A percentile compares a stretch with the other conserved stretches of the same genome.
phyloP scores from a whole-genome alignment of 2,113 vertebrate genomes.

The Chlamydotis undulata region DNA sequence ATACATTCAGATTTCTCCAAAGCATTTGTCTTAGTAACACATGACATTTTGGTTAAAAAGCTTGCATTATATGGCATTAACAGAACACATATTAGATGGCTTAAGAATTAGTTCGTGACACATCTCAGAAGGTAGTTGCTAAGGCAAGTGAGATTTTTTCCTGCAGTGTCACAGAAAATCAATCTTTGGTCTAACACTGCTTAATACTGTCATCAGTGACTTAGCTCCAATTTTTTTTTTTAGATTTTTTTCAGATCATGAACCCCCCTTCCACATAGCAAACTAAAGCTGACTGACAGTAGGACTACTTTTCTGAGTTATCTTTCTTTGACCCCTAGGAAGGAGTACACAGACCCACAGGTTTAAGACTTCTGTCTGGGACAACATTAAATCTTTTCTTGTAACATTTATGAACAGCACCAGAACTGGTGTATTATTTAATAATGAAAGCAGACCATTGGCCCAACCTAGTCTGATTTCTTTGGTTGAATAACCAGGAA shows the following conservation, averaged over 20 bases:
- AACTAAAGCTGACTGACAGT: background rate
- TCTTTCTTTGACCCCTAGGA: background rate
- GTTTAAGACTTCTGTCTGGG: background rate
- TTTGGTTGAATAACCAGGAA: conserved; percentile 3
- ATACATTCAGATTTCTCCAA: background rate
- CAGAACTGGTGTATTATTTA: background rate
- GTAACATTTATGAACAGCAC: background rate
- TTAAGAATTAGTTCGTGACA: background rate
- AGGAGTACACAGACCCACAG: background rate
- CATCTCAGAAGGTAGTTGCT: background rate
- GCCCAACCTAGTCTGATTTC: background rate
- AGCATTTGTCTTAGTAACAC: background rate
- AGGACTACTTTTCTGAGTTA: background rate
- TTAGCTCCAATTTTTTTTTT: background rate
- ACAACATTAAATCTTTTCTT: background rate
- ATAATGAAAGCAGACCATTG: background rate
- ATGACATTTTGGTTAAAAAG: background rate
- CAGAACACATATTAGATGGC: background rate
- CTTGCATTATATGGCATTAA: background rate
- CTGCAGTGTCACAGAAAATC: background rate
- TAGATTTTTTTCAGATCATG: background rate
- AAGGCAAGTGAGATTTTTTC: background rate
- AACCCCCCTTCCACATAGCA: background rate
- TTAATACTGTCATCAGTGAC: background rate
- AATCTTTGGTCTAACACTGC: background rate